These are phyloP conservation scores for Sciaenops ocellatus DNA, from an alignment of 2,797 vertebrate species.

Conservation along the genomic window DNA sequence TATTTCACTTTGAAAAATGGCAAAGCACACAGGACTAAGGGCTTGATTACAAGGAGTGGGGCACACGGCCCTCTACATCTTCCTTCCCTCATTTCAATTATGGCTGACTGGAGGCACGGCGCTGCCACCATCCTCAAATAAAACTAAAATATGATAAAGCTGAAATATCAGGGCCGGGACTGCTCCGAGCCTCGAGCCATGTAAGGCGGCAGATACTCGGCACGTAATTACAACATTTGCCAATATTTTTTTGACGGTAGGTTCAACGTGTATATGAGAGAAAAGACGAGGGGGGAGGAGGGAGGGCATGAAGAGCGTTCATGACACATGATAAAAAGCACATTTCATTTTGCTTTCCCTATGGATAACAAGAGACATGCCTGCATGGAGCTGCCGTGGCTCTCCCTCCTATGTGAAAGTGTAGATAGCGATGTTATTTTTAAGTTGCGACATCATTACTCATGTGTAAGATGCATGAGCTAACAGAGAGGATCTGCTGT, in stretches of 20 bases:
- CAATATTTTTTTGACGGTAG: slow-evolving; percentile 75
- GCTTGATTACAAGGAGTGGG: slow-evolving; percentile 79
- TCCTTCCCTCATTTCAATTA: slow-evolving; percentile 82
- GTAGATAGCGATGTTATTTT: slow-evolving; percentile 63
- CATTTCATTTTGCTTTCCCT: slow-evolving; percentile 69
- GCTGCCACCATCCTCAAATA: slow-evolving; percentile 80
- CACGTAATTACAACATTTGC: slow-evolving; percentile 75
- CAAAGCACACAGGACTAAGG: slow-evolving; percentile 75
- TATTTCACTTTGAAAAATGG: slow-evolving; percentile 81
- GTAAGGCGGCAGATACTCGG: slow-evolving; percentile 61
- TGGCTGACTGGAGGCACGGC: slow-evolving; percentile 79
- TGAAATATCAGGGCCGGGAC: slow-evolving; percentile 74
- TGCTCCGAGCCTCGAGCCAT: slow-evolving; percentile 68
- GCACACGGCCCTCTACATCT: slow-evolving; percentile 74
- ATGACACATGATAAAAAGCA: slow-evolving; percentile 79
- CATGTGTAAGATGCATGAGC: slow-evolving; percentile 65
- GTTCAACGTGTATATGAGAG: slow-evolving; percentile 58
- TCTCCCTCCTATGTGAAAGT: slow-evolving; percentile 16
- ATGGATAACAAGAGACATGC: slow-evolving; percentile 56
- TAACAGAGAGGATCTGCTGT: slow-evolving; percentile 55
- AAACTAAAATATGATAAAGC: slow-evolving; percentile 83
- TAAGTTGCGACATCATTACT: slow-evolving; percentile 69
- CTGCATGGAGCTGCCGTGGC: slow-evolving; percentile 8
- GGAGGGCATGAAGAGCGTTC: slow-evolving; percentile 50
- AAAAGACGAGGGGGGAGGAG: neutral